Base-by-base conservation (phyloP, 2,113 vertebrate species). In the Benitochromis conjunctus region DNA sequence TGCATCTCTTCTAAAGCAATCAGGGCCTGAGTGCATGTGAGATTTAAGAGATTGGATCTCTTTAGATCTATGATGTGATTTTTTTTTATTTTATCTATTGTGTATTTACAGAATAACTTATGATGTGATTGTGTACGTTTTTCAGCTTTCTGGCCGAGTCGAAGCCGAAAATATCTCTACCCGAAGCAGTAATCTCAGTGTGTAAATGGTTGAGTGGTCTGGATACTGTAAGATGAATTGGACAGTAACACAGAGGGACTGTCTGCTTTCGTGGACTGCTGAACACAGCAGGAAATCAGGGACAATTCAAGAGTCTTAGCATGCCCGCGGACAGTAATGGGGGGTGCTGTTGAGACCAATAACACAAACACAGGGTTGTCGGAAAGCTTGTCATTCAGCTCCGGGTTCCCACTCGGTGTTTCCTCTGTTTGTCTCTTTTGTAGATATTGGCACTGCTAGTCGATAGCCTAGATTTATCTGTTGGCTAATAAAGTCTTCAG, bases 301-400 rank as follows among this genome's bases (percentile, higher is more conserved):
- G 51, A 84, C 21, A 51, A 82, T 85, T 87, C 66, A 9, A 51
- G 36, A 62, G 86, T 81, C 58, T 87, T 56, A 62, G 66, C 62
- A 11, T 82, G 66, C 86, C 69, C 66, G 60, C 79, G 92, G 88
- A 91, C 79, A 46, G 64, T 29, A 78, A 66, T 9, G 26, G 36
- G 41, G 16, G 46, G 48, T 4, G 66, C 29, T 60, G 46, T 3
- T 12, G 34, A 58, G 60, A 79, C 91, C 88, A 78, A 36, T 26
- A 86, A 82, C 83, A 92, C 79, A 89, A 92, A 89, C 89, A 81
- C 7, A 51, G 83, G 43, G 92, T 90, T 90, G 92, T 94, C 90
- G 86, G 24, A 57, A 76, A 11, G 78, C 87, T 90, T 91, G 86
- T 92, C 89, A 21, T 89, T 46, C 71, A 79, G 43, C 43, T 54